phyloP scores from a whole-genome alignment of 2,888 invertebrate genomes.

The Amaurobius ferox region DNA sequence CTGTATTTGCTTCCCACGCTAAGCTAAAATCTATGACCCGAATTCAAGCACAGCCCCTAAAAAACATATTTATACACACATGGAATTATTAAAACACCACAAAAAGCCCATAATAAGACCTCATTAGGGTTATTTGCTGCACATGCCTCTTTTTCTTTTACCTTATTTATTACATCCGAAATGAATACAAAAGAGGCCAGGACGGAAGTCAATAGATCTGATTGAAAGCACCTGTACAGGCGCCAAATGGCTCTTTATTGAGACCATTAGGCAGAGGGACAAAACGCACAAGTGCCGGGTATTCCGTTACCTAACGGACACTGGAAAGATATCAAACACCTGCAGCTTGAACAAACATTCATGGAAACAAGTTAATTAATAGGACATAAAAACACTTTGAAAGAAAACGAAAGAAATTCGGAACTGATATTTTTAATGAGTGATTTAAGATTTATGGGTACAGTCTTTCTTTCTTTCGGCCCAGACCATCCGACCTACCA shows the following conservation, averaged over 20 bases:
- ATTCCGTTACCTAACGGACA: background rate
- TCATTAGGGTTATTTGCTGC: background rate
- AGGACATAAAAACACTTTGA: too few relatives aligned
- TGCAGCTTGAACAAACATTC: background rate
- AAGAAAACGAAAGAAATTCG: too few relatives aligned
- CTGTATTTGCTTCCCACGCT: too few relatives aligned
- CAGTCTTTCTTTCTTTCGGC: too few relatives aligned
- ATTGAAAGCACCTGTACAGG: constrained; percentile 47
- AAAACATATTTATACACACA: background rate
- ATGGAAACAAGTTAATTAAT: too few relatives aligned
- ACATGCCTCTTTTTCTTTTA: background rate
- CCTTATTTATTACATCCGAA: background rate
- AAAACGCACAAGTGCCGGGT: background rate
- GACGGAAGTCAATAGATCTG: constrained; percentile 52
- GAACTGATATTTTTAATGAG: too few relatives aligned
- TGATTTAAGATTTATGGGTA: too few relatives aligned
- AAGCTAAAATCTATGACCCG: too few relatives aligned
- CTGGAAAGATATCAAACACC: background rate
- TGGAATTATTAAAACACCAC: background rate
- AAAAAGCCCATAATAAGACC: background rate
- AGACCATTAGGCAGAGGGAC: background rate
- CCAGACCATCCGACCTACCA: too few relatives aligned
- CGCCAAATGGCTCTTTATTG: constrained; percentile 31
- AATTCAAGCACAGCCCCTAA: background rate
- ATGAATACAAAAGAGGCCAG: background rate